Percentiles rank a stretch among this genome's conserved stretches.
phyloP scores from a whole-genome alignment of 2,113 vertebrate species.

The human (Homo sapiens) region GRCh38 chr9:127486001-127486500 shows the following conservation, averaged over 20 bases:
- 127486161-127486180: background rate
- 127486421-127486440: background rate
- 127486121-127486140: background rate
- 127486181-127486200: background rate
- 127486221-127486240: background rate
- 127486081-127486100: fast-evolving
- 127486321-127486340: background rate
- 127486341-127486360: background rate
- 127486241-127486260: background rate
- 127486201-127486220: background rate
- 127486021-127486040: background rate
- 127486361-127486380: background rate
- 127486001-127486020: background rate
- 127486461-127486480: background rate
- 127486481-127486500: background rate
- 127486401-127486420: background rate
- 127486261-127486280: fast-evolving
- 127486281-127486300: fast-evolving
- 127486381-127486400: fast-evolving
- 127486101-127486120: background rate
- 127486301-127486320: background rate
- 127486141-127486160: background rate
- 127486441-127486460: background rate
- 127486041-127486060: background rate
- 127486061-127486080: background rate